Evolutionary conservation across 2,888 invertebrate genomes (phyloP), one percentile per base, ranked within the genome.

Genomic region (Hypercompe scribonia): DNA sequence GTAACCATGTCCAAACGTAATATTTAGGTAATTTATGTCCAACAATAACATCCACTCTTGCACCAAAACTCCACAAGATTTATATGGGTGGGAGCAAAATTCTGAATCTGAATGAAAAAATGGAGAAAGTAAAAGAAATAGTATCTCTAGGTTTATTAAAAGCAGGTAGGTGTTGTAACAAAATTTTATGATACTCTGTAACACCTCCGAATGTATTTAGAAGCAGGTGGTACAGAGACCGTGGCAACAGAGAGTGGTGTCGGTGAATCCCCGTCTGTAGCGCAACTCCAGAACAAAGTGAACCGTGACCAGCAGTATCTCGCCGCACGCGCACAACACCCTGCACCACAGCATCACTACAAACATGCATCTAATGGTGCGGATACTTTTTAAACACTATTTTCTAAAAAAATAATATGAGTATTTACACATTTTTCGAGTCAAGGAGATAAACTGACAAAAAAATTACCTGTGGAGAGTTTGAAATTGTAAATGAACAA

Each of bases 261-360:
- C 85, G 97, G 97, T 28, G 98, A 98, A 90, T 97, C 97, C 0
- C 97, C 98, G 0, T 97, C 98, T 0, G 96, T 97, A 82, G 97
- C 97, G 18, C 97, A 97, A 89, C 94, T 98, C 81, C 98, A 98
- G 92, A 97, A 97, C 94, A 98, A 98, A 89, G 97, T 97, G 86
- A 98, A 97, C 92, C 96, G 97, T 73, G 98, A 98, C 92, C 95
- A 95, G 87, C 98, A 98, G 90, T 98, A 98, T 92, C 90, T 97
- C 67, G 97, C 97, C 0, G 97, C 97, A 24, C 95, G 97, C 2
- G 96, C 96, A 71, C 96, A 97, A 73, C 95, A 94, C 82, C 96
- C 97, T 0, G 93, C 96, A 21, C 96, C 96, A 11, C 96, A 96
- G 54, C 97, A 97, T 72, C 95, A 94, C 76, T 95, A 95, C 84